phyloP scores from a whole-genome alignment of 2,797 vertebrate genomes.

The Hyperoplus lanceolatus region DNA sequence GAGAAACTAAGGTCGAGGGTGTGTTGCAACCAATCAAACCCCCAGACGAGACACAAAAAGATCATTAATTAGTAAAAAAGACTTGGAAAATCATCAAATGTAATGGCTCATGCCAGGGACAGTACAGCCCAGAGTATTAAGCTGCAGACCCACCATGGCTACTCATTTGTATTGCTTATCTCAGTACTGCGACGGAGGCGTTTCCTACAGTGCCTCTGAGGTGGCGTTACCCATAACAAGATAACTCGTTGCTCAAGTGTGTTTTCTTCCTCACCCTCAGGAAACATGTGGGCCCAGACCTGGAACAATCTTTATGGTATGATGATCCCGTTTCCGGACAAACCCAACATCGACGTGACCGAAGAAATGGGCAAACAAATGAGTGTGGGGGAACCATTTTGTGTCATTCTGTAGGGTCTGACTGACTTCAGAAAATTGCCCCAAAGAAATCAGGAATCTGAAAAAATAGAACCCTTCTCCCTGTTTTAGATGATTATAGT shows the following conservation, averaged over 20 bases:
- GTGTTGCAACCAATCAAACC: no score
- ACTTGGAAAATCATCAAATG: background rate
- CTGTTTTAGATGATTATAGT: background rate
- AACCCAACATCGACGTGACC: constrained; percentile 94
- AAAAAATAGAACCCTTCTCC: background rate
- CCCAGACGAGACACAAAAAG: no score
- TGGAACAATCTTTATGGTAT: constrained; percentile 96
- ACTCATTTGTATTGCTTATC: constrained; percentile 19
- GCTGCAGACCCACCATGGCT: background rate
- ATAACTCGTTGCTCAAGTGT: constrained; percentile 33
- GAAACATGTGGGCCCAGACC: constrained; percentile 98
- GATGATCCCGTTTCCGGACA: constrained; percentile 94
- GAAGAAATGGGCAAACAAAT: constrained; percentile 89
- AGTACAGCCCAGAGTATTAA: background rate
- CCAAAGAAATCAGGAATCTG: background rate
- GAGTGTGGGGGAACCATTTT: constrained; percentile 42
- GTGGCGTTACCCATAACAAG: background rate
- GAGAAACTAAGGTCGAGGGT: no score
- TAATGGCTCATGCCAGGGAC: background rate
- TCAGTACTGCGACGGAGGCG: constrained; percentile 15
- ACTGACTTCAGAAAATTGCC: background rate
- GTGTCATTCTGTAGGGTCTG: background rate
- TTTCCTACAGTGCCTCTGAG: constrained; percentile 40
- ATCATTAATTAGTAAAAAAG: no score
- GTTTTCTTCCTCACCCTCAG: constrained; percentile 79